Evolutionary conservation across 2,888 invertebrate genomes (phyloP), one percentile per base, ranked within the genome.

Genomic region (Oligia latruncula): DNA sequence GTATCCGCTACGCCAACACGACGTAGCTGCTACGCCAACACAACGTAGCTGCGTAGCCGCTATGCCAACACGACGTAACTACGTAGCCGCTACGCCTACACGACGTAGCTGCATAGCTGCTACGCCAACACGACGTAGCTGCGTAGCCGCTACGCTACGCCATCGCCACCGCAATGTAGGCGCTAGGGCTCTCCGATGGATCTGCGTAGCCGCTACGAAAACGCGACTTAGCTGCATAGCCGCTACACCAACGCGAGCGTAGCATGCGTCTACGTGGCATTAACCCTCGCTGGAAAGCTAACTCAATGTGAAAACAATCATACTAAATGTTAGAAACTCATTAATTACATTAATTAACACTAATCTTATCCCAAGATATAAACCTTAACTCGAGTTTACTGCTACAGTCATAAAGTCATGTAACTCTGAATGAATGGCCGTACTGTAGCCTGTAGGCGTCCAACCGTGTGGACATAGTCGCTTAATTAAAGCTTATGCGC

Each of bases 401-500:
- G 46, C 80, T 72, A 82, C 40, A 80, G 72, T 74, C 79, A 83
- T 82, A 85, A 84, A 85, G 13, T 40, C 74, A 65, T 71, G 67
- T 58, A 58, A 70, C 43, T 75, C 1, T 40, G 58, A 70, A 77
- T 74, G 55, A 77, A 86, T 73, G 62, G 58, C 71, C 29, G 20
- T 79, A 62, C 65, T 79, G 11, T 62, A 74, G 72, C 74, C 72
- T 79, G 11, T 55, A 74, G 74, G 77, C 72, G 70, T 75, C 84
- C 74, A 77, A 43, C 65, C 72, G 72, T 62, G 77, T 73, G 64
- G 83, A 83, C 70, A 74, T 40, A 83, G 73, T 76, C 67, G 67
- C 81, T 87, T 87, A 78, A 88, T 88, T 86, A 84, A 82, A 87
- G 62, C 65, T 70, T 64, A 75, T 71, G 72, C 66, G 65, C 77